Base-by-base conservation (phyloP, 2,113 vertebrate genomes). In the Cricetomys ansorgei region DNA sequence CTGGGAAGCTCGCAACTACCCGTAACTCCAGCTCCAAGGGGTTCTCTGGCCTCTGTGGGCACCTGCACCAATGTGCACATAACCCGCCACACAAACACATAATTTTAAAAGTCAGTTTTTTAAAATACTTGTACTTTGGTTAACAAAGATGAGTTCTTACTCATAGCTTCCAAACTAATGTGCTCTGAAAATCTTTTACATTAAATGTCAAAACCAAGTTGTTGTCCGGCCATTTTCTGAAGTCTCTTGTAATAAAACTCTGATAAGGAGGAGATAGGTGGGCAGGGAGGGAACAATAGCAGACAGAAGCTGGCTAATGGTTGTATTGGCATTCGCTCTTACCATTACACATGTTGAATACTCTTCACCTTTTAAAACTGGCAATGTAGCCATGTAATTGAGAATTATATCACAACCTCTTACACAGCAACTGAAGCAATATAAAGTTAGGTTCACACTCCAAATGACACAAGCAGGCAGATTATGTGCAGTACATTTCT, bases 101-200 rank as follows among this genome's bases (percentile, higher is more conserved):
- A 45, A 27, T 73, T n/a, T 70, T 8, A n/a, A 70, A 70, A 67
- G 29, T 34, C n/a, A 37, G n/a, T 1, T 23, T 73, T 73, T 73
- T 17, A 34, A 31, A 57, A 80, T n/a, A 57, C 25, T 64, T 77
- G 62, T n/a, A 85, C 29, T 10, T 69, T 87, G 19, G 43, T 55
- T 92, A 85, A 81, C 91, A 94, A 67, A 86, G 85, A 81, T 92
- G 69, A 67, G 23, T 92, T 96, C 48, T 93, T 87, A 67, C 21
- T 90, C n/a, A n/a, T 13, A 87, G 50, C 48, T 48, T 91, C 48
- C 43, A 91, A 72, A 81, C 29, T 64, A 91, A 91, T 59, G 19
- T 85, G 76, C 43, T 92, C n/a, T 75, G 16, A 85, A 90, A 94
- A 83, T 91, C 11, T 84, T 37, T 92, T 40, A 29, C 15, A 29